These are phyloP conservation scores for Toxostoma redivivum DNA, from an alignment of 2,113 vertebrate genomes.

Conservation along the genomic window DNA sequence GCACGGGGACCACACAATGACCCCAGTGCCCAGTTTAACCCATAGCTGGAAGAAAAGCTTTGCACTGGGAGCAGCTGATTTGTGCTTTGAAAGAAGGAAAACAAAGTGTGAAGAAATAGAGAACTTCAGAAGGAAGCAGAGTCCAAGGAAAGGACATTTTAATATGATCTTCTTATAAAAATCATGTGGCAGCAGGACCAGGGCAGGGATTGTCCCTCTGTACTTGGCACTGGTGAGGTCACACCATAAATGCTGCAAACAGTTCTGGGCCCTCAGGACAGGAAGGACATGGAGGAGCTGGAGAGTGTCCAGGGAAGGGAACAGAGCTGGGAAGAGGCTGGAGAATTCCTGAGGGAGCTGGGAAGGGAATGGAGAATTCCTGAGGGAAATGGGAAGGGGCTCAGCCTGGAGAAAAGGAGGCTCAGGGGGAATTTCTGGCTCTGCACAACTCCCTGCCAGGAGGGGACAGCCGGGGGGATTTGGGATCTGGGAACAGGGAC, in stretches of 20 bases:
- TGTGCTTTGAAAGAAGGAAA: neutral
- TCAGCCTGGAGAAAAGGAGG: neutral
- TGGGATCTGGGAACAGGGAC: too few relatives aligned
- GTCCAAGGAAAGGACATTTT: accelerated
- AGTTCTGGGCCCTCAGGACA: accelerated
- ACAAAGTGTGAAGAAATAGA: accelerated
- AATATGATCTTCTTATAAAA: neutral
- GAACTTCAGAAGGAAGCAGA: neutral
- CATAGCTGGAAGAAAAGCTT: neutral
- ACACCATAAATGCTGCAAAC: neutral
- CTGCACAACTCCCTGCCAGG: too few relatives aligned
- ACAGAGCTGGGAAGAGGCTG: accelerated
- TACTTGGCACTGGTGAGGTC: neutral
- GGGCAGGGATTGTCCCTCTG: neutral
- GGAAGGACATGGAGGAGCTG: neutral
- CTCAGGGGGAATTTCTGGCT: neutral
- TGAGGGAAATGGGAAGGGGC: neutral
- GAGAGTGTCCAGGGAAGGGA: accelerated
- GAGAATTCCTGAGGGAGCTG: neutral
- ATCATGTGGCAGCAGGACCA: neutral
- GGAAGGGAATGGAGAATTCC: neutral
- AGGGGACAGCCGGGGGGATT: too few relatives aligned
- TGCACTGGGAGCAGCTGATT: neutral
- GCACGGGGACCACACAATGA: neutral
- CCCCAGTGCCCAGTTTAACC: neutral